These are phyloP conservation scores for Hemaris fuciformis DNA, from an alignment of 2,888 invertebrate genomes.

Conservation along the genomic window DNA sequence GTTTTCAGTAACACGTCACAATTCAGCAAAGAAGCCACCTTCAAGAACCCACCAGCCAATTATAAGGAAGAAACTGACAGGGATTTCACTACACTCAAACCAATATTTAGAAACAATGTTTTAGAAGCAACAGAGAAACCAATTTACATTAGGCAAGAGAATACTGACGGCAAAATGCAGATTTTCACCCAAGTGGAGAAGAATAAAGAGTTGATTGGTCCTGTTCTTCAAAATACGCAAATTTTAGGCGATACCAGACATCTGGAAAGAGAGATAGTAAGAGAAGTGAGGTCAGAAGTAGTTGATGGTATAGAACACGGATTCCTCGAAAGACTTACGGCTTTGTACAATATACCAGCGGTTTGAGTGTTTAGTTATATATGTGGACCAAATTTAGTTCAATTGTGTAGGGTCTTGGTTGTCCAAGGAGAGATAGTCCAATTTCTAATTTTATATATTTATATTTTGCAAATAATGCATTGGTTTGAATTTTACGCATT, in stretches of 20 bases:
- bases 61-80: conserved; percentile 44
- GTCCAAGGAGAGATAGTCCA: not conserved
- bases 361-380: conserved; percentile 29
- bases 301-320: conserved; percentile 57
- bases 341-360: conserved; percentile 65
- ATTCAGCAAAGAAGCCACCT: conserved; percentile 31
- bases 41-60: conserved; percentile 24
- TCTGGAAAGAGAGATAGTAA: conserved; percentile 45
- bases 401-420: not conserved
- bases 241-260: conserved; percentile 51
- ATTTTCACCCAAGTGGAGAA: conserved; percentile 64
- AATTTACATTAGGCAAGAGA: conserved; percentile 36
- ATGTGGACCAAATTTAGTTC: not conserved
- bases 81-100: conserved; percentile 49
- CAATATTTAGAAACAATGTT: conserved; percentile 37
- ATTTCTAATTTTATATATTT: not conserved
- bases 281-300: conserved; percentile 43
- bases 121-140: conserved; percentile 32
- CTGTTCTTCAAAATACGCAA: conserved; percentile 37
- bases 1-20: conserved; percentile 36
- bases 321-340: conserved; percentile 63
- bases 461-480: not conserved
- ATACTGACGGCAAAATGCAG: conserved; percentile 66
- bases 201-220: conserved; percentile 39
- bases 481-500: not conserved